phyloP scores from a whole-genome alignment of 2,797 vertebrate species.

The Coracias cyanogaster region DNA sequence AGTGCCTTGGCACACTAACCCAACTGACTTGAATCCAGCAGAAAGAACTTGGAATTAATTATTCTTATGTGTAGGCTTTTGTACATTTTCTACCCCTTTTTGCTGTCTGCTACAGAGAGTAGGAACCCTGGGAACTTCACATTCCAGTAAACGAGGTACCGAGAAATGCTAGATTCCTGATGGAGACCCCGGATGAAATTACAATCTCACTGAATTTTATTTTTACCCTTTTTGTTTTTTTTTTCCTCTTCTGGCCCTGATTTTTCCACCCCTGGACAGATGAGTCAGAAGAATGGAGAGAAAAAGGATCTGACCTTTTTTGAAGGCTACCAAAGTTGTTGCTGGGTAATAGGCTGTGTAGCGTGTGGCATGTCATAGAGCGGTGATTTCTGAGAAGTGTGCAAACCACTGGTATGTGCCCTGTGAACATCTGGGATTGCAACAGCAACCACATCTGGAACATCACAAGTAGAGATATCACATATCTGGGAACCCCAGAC shows the following conservation, averaged over 20 bases:
- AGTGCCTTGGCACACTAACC: slow-evolving; percentile 17
- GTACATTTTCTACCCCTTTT: background rate
- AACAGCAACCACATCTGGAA: slow-evolving; percentile 8
- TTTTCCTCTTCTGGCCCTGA: background rate
- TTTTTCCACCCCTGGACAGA: background rate
- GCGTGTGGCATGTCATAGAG: background rate
- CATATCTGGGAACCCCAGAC: slow-evolving; percentile 40
- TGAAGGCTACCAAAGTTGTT: background rate
- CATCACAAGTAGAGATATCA: background rate
- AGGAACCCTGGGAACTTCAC: background rate
- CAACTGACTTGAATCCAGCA: slow-evolving; percentile 13
- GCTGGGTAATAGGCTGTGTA: background rate
- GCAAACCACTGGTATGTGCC: background rate
- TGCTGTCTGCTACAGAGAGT: background rate
- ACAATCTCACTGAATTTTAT: background rate
- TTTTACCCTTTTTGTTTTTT: background rate
- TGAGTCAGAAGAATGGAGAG: slow-evolving; percentile 7
- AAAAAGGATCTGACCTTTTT: background rate
- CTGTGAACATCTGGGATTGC: background rate
- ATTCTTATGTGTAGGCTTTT: slow-evolving; percentile 2
- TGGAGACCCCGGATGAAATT: background rate
- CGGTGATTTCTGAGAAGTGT: background rate
- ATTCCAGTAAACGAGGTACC: background rate
- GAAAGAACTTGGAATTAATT: slow-evolving; percentile 24
- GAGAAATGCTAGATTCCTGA: background rate